Base-by-base conservation (phyloP, 1,140 invertebrate species). In the Marisa cornuarietis region DNA sequence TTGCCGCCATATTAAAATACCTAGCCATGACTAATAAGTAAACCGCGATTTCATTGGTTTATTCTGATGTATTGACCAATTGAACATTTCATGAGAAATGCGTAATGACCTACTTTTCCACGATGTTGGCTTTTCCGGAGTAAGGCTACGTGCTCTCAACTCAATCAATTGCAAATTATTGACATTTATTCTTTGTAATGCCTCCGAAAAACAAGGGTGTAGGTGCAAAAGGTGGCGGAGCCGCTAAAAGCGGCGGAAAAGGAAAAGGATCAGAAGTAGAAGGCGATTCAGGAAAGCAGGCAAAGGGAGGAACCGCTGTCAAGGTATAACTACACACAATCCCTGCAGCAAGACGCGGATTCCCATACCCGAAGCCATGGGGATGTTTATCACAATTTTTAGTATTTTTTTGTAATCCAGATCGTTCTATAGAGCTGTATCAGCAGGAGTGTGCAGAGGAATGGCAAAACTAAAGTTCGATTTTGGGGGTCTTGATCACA, bases 281-380 rank as follows among this genome's bases (percentile, higher is more conserved):
- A 22, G 84, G 85, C 54, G 78, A 78, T 16, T 78, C 85, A 76
- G 79, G 82, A 31, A 92, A 92, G 84, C 83, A 90, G 81, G 80
- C 89, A 24, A 91, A 91, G 83, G 91, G 90, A 75, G 91, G 91
- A 90, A 78, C 77, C 14, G 76, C 76, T 61, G 79, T 82, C 9
- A 80, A 80, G 78, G 78, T 82, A 66, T 2, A 26, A 42, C 51
- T 31, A 76, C 31, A 61, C 9, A 62, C 31, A 4, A 22, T 16
- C n/a, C 6, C 16, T 58, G 54, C 54, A 58, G 54, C 54, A 58
- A 58, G 54, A 58, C 54, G 54, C 54, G 54, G 54, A 58, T 58
- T 58, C 54, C 54, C 54, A 58, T 4, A 58, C 54, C 54, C 54
- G 2, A 58, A 58, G 11, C 42, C 20, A 31, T 72, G 51, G 49